A percentile compares a stretch with the other conserved stretches of the same genome.
Conservation (phyloP, 2,888 invertebrate genomes). For the Prenolepis imparis region DNA sequence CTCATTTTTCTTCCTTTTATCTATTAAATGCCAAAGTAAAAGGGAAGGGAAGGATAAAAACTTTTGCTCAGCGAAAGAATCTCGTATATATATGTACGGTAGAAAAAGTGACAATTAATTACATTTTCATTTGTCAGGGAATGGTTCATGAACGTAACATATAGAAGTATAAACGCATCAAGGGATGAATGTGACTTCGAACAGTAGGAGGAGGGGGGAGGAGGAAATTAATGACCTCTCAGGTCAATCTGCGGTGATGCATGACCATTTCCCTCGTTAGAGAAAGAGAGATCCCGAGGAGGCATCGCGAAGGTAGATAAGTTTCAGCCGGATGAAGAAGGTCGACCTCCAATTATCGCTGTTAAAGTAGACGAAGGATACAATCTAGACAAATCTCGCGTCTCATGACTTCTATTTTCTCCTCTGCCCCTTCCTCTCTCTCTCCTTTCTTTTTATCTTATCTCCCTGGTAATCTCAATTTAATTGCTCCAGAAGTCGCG, state of each 20-base stretch:
- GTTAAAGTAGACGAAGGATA: constrained; percentile 41
- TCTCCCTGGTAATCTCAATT: constrained; percentile 46
- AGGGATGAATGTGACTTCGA: constrained; percentile 50
- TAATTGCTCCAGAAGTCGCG: constrained; percentile 47
- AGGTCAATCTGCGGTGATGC: constrained; percentile 54
- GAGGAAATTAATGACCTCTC: constrained; percentile 50
- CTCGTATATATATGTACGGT: no score
- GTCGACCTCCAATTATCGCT: constrained; percentile 57
- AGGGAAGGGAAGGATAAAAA: neutral
- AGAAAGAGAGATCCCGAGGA: constrained; percentile 1
- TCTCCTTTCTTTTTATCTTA: neutral
- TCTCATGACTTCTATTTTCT: constrained; percentile 30
- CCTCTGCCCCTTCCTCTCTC: neutral
- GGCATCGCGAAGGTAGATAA: constrained; percentile 37
- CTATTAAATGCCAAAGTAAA: constrained; percentile 8
- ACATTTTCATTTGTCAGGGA: constrained; percentile 41
- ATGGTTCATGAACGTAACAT: constrained; percentile 41
- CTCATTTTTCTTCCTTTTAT: neutral
- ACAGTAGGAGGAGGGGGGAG: neutral
- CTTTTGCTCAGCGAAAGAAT: constrained; percentile 19
- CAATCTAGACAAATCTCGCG: constrained; percentile 44
- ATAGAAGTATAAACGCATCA: constrained; percentile 48
- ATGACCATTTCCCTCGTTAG: constrained; percentile 54
- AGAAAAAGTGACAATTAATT: constrained; percentile 48
- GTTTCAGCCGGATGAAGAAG: constrained; percentile 53